Conservation (phyloP, 1,140 invertebrate genomes). For the Drosophila elegans region DNA sequence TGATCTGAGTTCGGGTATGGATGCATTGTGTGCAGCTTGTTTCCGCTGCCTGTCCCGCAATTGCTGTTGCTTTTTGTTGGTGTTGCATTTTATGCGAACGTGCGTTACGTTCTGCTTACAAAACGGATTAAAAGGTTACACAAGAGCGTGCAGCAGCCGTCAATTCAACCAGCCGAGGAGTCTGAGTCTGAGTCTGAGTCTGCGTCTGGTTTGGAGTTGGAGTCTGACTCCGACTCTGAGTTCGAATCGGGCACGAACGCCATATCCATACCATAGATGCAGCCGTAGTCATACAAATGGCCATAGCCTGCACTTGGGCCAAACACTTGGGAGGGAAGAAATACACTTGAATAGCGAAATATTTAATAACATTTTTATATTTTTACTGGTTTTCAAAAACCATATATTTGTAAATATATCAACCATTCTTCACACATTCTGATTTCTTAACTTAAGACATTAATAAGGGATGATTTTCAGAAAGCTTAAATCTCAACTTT, state of each 20-base stretch:
- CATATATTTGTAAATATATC: too few species aligned
- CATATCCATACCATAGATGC: constrained; percentile 36
- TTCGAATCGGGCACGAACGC: constrained; percentile 43
- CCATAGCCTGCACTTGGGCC: constrained; percentile 10
- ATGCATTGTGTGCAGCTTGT: constrained; percentile 75
- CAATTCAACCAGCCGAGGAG: constrained; percentile 32
- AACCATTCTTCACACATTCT: too few species aligned
- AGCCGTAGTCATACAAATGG: constrained; percentile 45
- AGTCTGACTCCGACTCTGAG: constrained; percentile 9
- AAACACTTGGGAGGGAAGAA: constrained; percentile 4
- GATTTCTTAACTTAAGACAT: too few species aligned
- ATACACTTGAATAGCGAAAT: constrained; percentile 6
- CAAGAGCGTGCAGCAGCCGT: constrained; percentile 71
- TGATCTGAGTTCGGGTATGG: constrained; percentile 20
- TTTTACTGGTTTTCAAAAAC: too few species aligned
- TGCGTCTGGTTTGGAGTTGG: constrained; percentile 12
- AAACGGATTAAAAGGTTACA: constrained; percentile 84
- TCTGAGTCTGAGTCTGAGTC: constrained; percentile 9
- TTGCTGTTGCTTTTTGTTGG: constrained; percentile 33
- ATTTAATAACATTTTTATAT: too few species aligned
- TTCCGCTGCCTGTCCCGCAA: constrained; percentile 50
- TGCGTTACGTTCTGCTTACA: constrained; percentile 83
- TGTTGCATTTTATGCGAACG: constrained; percentile 66
- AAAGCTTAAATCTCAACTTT: too few species aligned
- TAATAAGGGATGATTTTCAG: too few species aligned